Base-by-base conservation (phyloP, 2,888 invertebrate genomes). In the Congeria kusceri region DNA sequence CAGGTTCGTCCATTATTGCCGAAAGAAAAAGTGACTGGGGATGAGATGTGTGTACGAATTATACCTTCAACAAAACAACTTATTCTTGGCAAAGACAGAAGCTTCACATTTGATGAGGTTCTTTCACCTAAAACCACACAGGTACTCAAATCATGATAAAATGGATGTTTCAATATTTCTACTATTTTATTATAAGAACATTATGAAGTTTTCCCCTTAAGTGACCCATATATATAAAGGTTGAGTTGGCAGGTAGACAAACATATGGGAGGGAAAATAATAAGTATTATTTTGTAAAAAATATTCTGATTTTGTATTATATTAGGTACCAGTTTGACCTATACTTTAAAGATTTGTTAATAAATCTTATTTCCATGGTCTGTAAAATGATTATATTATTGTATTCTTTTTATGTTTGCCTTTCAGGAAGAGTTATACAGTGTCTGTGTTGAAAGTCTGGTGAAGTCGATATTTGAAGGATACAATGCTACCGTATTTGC, bases 401-500 rank as follows among this genome's bases (percentile, higher is more conserved):
- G 18, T 44, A 13, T 23, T 9, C 11, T 53, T 23, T 27, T 5
- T 3, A 58, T 58, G n/a, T 58, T 9, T 58, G 47, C 3, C 15
- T 73, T 84, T 25, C 84, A 93, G 92, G 90, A 90, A 20, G 92
- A 93, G 20, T 78, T 93, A 13, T 94, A 93, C 75, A 86, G 86
- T 23, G 78, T 81, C 3, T 93, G 93, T 88, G 92, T 94, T 18
- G 88, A 92, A 46, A 88, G 89, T 11, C 84, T 94, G 32, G 92
- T 94, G 0, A 86, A 86, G 62, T 91, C 91, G 69, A 89, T 92
- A 81, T 92, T 94, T 94, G 88, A 94, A 95, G 97, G 98, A 0
- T 98, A 97, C 91, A 98, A 99, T 95, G 96, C 97, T 0, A 99
- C 98, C 1, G 97, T 99, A 69, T 94, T 99, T 80, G 98, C 98